Evolutionary conservation across 2,888 invertebrate species (phyloP).

Genomic region (Drosophila colorata): DNA sequence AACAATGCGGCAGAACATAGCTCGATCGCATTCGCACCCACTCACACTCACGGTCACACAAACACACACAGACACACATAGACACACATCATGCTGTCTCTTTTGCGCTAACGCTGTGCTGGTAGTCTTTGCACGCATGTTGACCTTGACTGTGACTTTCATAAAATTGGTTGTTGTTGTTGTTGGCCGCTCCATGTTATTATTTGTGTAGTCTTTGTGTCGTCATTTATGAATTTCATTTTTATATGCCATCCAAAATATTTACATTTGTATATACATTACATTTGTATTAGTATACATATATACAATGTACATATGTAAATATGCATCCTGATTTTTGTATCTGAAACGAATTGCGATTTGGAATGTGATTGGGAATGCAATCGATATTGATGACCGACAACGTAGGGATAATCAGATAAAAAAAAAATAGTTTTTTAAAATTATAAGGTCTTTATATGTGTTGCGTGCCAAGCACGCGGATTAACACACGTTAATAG

Average conservation of each 20-base stretch:
- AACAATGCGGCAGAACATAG: constrained; percentile 20
- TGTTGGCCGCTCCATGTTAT: constrained; percentile 23
- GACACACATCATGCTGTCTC: constrained; percentile 20
- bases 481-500: too few relatives aligned
- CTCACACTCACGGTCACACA: constrained; percentile 36
- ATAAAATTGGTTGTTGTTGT: constrained; percentile 70
- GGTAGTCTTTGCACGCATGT: constrained; percentile 69
- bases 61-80: constrained; percentile 20
- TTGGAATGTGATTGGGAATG: too few relatives aligned
- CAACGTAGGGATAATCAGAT: background rate
- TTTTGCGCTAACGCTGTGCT: constrained; percentile 21
- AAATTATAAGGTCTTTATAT: too few relatives aligned
- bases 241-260: constrained; percentile 19
- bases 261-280: constrained; percentile 2
- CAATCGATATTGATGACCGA: background rate
- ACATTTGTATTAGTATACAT: background rate
- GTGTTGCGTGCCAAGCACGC: too few relatives aligned
- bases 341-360: background rate
- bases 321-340: background rate
- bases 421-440: too few relatives aligned
- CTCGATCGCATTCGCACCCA: constrained; percentile 29
- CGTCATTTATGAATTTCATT: constrained; percentile 61
- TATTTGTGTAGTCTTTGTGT: constrained; percentile 43
- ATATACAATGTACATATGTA: background rate
- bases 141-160: constrained; percentile 83